phyloP scores from a whole-genome alignment of 2,113 vertebrate genomes.

The Melozone crissalis region DNA sequence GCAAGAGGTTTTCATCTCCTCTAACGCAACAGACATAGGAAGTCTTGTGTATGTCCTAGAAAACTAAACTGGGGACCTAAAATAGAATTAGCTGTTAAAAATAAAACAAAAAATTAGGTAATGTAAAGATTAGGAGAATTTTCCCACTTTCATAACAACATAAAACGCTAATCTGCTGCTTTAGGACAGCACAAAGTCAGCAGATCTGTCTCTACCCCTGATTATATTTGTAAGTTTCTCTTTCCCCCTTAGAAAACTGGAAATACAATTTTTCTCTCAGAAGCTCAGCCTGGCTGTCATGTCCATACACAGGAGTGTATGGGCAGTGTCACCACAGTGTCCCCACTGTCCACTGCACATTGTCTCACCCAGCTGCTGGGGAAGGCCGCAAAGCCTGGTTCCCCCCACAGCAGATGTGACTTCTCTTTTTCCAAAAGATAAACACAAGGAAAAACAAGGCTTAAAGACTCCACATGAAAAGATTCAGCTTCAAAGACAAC shows the following conservation, averaged over 20 bases:
- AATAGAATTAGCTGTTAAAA: background rate
- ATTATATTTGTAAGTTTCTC: background rate
- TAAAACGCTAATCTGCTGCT: background rate
- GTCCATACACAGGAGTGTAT: fast-evolving
- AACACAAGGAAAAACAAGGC: background rate
- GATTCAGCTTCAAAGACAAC: background rate
- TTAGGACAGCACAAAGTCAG: background rate
- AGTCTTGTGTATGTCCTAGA: background rate
- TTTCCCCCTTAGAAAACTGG: background rate
- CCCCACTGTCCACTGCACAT: background rate
- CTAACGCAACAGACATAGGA: fast-evolving
- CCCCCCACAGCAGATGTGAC: background rate
- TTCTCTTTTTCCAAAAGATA: background rate
- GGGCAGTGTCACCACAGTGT: fast-evolving
- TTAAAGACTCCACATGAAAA: background rate
- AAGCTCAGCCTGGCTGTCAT: fast-evolving
- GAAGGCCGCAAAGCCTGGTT: background rate
- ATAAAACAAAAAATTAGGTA: background rate
- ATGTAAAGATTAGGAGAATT: background rate
- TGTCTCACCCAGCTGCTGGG: background rate
- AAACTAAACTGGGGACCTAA: background rate
- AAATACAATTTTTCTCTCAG: background rate
- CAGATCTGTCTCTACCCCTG: background rate
- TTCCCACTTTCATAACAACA: background rate
- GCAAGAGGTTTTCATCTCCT: too few relatives aligned